Conservation (phyloP, 2,113 vertebrate species). For the Centropus unirufus region DNA sequence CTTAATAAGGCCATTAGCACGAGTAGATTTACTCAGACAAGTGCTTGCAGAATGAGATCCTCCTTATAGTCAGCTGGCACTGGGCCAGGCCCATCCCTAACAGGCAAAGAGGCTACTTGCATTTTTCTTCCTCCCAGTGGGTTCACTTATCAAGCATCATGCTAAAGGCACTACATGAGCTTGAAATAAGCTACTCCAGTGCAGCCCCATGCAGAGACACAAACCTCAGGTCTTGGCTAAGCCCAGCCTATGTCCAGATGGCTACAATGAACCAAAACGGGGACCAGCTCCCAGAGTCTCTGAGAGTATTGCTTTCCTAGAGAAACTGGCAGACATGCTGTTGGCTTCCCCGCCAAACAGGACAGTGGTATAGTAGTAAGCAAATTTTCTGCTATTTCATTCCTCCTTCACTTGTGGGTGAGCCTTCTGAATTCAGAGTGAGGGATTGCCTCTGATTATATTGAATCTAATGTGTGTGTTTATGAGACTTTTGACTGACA, state of each 20-base stretch:
- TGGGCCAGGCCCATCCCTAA: background rate
- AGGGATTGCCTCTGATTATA: background rate
- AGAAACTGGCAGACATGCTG: background rate
- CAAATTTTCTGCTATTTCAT: slow-evolving; percentile 4
- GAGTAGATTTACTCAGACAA: background rate
- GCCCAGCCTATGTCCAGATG: fast-evolving
- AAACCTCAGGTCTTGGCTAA: background rate
- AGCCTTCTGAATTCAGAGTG: background rate
- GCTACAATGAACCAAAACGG: fast-evolving
- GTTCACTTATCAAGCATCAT: background rate
- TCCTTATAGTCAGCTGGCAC: background rate
- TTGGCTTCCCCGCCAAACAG: background rate
- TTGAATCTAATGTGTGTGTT: slow-evolving; percentile 12
- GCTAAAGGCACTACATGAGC: background rate
- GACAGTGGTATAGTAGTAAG: background rate
- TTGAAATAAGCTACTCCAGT: background rate
- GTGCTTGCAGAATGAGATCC: background rate
- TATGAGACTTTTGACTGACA: slow-evolving; percentile 4
- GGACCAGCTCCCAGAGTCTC: background rate
- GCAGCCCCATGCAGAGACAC: background rate
- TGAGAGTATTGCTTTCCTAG: background rate
- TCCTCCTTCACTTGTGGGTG: background rate
- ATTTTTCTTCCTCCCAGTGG: background rate
- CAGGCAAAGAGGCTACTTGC: background rate
- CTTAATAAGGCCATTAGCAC: slow-evolving; percentile 27